phyloP scores from a whole-genome alignment of 1,140 invertebrate genomes.

The Danaus melanippus region DNA sequence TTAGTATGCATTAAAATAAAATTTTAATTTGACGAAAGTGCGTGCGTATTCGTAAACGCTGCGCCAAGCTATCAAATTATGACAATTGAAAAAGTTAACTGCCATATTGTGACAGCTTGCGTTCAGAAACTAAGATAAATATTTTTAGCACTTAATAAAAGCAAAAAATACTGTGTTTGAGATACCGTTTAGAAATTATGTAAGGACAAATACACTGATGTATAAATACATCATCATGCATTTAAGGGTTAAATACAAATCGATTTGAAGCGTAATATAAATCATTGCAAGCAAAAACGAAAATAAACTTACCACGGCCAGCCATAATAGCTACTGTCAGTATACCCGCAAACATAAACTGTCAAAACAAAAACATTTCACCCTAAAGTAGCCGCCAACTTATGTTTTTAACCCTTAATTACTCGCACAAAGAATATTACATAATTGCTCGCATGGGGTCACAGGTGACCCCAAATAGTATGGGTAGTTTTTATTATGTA shows the following conservation, averaged over 20 bases:
- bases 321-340: no score
- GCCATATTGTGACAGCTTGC: constrained; percentile 27
- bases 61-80: constrained; percentile 29
- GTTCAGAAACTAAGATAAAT: constrained; percentile 33
- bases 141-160: constrained; percentile 30
- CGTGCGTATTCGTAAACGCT: constrained; percentile 26
- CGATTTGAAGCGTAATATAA: no score
- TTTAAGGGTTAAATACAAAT: constrained; percentile 24
- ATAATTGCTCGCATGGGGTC: no score
- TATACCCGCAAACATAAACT: no score
- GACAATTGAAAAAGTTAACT: constrained; percentile 29
- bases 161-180: constrained; percentile 26
- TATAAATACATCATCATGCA: constrained; percentile 29
- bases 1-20: constrained; percentile 32
- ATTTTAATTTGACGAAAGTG: constrained; percentile 29
- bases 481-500: no score
- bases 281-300: no score
- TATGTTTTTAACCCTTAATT: no score
- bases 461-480: no score
- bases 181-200: constrained; percentile 29
- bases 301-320: no score
- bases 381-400: no score
- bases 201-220: constrained; percentile 28
- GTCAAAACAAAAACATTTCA: no score
- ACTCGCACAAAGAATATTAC: no score